Conservation (phyloP, 1,140 invertebrate species). For the Drosophila murphyi region DNA sequence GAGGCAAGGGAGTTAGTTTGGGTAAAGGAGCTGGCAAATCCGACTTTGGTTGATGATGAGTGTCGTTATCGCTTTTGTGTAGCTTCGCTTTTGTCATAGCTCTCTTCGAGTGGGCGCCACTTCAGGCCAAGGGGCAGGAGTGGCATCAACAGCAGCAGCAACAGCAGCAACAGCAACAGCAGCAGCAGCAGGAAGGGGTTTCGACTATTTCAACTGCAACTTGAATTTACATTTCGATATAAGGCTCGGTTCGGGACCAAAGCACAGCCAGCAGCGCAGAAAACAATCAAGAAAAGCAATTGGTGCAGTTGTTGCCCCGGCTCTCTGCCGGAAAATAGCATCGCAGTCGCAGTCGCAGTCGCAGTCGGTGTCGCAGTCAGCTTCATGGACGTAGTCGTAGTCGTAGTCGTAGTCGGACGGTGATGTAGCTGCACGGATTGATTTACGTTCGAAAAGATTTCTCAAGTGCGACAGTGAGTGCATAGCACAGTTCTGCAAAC, state of each 20-base stretch:
- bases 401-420: conserved; percentile 52
- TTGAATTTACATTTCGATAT: conserved; percentile 81
- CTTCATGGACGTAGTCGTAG: background rate
- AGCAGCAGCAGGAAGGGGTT: background rate
- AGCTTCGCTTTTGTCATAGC: conserved; percentile 66
- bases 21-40: conserved; percentile 59
- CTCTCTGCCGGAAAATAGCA: conserved; percentile 57
- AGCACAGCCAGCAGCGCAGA: conserved; percentile 31
- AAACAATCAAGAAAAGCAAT: conserved; percentile 82
- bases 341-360: conserved; percentile 14
- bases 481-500: conserved; percentile 35
- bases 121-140: background rate
- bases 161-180: too few species aligned
- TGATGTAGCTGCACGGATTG: conserved; percentile 83
- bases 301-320: conserved; percentile 46
- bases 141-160: too few species aligned
- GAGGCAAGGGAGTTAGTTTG: conserved; percentile 27
- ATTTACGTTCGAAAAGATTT: conserved; percentile 84
- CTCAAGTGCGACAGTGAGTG: conserved; percentile 66
- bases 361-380: conserved; percentile 38
- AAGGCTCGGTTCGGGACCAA: conserved; percentile 46
- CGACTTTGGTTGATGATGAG: conserved; percentile 82
- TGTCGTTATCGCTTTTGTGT: conserved; percentile 81
- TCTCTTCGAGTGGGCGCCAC: conserved; percentile 9
- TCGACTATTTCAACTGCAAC: conserved; percentile 65